Evolutionary conservation across 2,113 vertebrate species (phyloP).

Genomic region (Lamprotornis superbus): DNA sequence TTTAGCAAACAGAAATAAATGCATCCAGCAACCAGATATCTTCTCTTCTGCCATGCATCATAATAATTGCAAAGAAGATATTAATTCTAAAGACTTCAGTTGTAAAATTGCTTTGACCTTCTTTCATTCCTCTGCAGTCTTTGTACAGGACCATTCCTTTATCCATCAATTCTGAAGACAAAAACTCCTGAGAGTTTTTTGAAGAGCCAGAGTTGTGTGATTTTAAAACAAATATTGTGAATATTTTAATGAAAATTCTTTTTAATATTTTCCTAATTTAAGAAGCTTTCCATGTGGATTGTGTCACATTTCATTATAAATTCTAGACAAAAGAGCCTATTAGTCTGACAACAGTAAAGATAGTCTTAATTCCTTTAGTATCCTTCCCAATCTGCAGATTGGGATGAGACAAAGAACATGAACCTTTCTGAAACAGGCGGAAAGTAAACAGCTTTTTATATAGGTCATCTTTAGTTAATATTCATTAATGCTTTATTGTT

Average conservation of each 20-base stretch:
- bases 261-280: not conserved
- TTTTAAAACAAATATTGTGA: not conserved
- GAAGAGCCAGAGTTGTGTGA: not conserved
- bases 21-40: not conserved
- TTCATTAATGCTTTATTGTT: not conserved
- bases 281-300: not conserved
- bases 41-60: not conserved
- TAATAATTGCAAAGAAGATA: not conserved
- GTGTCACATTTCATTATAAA: not conserved
- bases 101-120: not conserved
- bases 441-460: constrained; percentile 5
- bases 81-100: not conserved
- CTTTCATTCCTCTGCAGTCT: not conserved
- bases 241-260: not conserved
- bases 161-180: not conserved
- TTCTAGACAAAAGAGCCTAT: not conserved
- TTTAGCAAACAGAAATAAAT: constrained; percentile 2
- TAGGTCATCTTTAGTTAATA: not conserved
- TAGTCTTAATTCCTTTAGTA: not conserved
- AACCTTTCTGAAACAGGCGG: not conserved
- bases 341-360: not conserved
- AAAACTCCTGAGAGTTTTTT: not conserved
- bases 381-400: not conserved
- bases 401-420: not conserved
- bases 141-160: not conserved